Base-by-base conservation (phyloP, 2,113 vertebrate species). In the Sceloporus tristichus region DNA sequence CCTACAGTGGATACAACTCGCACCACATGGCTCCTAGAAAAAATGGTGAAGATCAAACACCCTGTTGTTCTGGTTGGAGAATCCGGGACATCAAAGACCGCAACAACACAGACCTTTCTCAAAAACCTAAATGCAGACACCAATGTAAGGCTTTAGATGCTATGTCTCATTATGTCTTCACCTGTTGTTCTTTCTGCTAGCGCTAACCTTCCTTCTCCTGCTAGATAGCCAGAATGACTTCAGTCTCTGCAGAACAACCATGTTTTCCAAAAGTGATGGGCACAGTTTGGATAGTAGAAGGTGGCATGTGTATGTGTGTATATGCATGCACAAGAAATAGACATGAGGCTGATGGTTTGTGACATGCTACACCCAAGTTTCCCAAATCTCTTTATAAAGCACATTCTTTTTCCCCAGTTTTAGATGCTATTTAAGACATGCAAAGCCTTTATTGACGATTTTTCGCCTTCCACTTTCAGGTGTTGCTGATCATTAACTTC, bases 41-140 rank as follows among this genome's bases (percentile, higher is more conserved):
- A 98, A 90, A 98, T 98, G 98, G 97, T 98, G 6, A 98, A 97
- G 94, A 97, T 97, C 40, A 98, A 98, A 90, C 96, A 95, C 3
- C 98, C 98, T 0, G 97, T 99, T 84, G 95, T 99, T 38, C 95
- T 99, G n/a, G 98, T 99, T 10, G 99, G 99, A 77, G 98, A 99
- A 94, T 99, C 98, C 0, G 99, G 99, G 25, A 99, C 99, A 29
- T 99, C 98, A 27, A 99, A 99, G 94, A 99, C 99, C 8, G 98
- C 99, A 73, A 99, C 98, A 0, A 98, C 98, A 83, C 97, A 97
- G 91, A 99, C 98, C 95, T 99, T 99, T 94, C 96, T 99, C 10
- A 98, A 93, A 90, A 97, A 96, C n/a, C 94, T 98, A 23, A 95
- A 96, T 66, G 88, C 93, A 81, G 98, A 99, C 5, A 86, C 90